These are phyloP conservation scores for Limnephilus rhombicus DNA, from an alignment of 2,888 invertebrate species.

Conservation along the genomic window DNA sequence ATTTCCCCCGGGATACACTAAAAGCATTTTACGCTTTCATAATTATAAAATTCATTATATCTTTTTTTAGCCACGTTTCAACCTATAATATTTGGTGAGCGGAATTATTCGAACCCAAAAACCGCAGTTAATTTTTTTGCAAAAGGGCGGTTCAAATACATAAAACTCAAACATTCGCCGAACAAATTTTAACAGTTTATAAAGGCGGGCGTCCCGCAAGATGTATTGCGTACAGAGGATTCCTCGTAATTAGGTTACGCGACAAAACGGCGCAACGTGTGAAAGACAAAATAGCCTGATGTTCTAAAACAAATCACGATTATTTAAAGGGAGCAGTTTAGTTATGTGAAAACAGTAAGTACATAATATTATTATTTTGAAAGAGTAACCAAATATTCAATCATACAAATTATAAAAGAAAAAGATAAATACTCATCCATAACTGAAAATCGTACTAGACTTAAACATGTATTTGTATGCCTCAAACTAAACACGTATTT, in stretches of 20 bases:
- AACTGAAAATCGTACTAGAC: no score
- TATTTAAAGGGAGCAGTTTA: no score
- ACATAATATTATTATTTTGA: no score
- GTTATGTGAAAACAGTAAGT: no score
- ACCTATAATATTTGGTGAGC: not conserved
- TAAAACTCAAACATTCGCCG: not conserved
- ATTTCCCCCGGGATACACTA: no score
- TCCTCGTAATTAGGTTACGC: not conserved
- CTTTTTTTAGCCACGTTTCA: not conserved
- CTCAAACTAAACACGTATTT: no score
- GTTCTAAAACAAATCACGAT: not conserved
- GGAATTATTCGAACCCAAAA: not conserved
- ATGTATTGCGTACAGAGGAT: not conserved
- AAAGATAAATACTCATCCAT: no score
- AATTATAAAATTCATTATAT: not conserved
- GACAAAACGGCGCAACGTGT: not conserved
- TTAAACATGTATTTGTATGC: no score
- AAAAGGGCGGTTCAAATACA: not conserved
- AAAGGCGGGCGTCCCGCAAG: constrained; percentile 9
- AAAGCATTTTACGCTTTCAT: no score
- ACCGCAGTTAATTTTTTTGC: not conserved
- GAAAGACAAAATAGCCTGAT: not conserved
- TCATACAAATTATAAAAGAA: no score
- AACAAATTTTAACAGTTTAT: constrained; percentile 1
- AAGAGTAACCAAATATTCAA: no score